Conservation (phyloP, 2,113 vertebrate genomes). For the Prionailurus viverrinus region DNA sequence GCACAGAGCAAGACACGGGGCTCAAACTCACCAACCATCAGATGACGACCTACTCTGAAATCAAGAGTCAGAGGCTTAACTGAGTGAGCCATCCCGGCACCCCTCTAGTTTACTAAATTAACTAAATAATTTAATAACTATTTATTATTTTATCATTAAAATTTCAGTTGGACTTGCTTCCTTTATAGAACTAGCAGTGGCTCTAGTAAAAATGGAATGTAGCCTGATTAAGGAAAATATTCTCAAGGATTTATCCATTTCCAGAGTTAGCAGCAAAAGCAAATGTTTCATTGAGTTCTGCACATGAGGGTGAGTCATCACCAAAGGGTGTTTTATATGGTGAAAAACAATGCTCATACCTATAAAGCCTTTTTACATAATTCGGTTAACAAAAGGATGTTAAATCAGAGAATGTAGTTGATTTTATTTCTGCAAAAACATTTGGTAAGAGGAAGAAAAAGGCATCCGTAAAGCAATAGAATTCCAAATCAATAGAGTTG, state of each 20-base stretch:
- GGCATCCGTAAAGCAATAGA: not conserved
- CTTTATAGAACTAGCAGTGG: not conserved
- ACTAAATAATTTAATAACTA: conserved; percentile 42
- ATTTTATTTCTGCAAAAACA: conserved; percentile 58
- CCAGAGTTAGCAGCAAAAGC: conserved; percentile 26
- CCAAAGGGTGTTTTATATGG: conserved; percentile 31
- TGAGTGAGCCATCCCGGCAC: no score
- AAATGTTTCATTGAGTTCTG: conserved; percentile 58
- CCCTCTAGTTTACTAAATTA: conserved; percentile 15
- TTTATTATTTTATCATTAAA: not conserved
- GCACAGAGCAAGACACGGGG: no score
- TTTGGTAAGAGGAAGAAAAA: conserved; percentile 54
- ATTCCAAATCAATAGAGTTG: not conserved
- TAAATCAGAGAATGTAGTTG: conserved; percentile 54
- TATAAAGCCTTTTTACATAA: conserved; percentile 57
- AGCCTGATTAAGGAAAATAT: conserved; percentile 36
- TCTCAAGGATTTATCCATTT: conserved; percentile 25
- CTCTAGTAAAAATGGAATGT: conserved; percentile 46
- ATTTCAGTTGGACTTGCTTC: conserved; percentile 15
- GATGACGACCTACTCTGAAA: no score
- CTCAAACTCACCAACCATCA: no score
- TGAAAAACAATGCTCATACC: conserved; percentile 23
- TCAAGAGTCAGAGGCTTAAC: no score
- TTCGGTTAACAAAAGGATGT: conserved; percentile 63
- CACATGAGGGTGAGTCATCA: conserved; percentile 60